phyloP scores from a whole-genome alignment of 1,140 invertebrate genomes.

The Drosophila dunni region DNA sequence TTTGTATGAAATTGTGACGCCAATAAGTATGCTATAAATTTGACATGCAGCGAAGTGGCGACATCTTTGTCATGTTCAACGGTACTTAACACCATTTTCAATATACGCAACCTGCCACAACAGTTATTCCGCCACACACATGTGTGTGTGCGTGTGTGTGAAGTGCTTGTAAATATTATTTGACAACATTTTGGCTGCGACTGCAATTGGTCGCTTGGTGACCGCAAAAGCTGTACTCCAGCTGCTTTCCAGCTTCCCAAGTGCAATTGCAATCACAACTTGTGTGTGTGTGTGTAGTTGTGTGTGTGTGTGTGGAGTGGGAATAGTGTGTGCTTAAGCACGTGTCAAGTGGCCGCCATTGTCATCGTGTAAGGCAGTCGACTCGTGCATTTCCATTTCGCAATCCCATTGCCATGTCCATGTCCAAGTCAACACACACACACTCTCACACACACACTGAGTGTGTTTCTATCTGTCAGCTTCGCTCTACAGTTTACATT shows the following conservation, averaged over 20 bases:
- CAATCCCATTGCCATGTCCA: constrained; percentile 12
- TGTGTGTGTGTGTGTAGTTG: constrained; percentile 4
- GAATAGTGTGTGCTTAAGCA: constrained; percentile 52
- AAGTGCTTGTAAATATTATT: constrained; percentile 73
- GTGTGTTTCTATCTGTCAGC: constrained; percentile 16
- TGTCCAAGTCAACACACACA: no score
- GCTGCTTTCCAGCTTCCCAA: constrained; percentile 8
- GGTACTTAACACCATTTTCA: constrained; percentile 30
- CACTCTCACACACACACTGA: no score
- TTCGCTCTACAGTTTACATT: constrained; percentile 58
- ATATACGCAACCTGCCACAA: constrained; percentile 15
- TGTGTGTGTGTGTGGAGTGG: constrained; percentile 10
- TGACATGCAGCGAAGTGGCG: not conserved
- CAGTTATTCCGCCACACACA: constrained; percentile 1
- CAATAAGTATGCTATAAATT: constrained; percentile 32
- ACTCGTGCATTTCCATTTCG: constrained; percentile 9
- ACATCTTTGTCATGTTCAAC: constrained; percentile 2
- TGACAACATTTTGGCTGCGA: constrained; percentile 67
- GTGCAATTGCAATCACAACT: constrained; percentile 9
- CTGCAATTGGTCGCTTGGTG: constrained; percentile 39
- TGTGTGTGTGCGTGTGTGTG: constrained; percentile 25
- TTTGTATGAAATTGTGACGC: not conserved
- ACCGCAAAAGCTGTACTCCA: constrained; percentile 63
- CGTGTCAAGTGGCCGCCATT: constrained; percentile 73
- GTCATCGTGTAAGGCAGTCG: constrained; percentile 6